These are phyloP conservation scores for Tragelaphus strepsiceros DNA, from an alignment of 2,113 vertebrate genomes.

Conservation along the genomic window DNA sequence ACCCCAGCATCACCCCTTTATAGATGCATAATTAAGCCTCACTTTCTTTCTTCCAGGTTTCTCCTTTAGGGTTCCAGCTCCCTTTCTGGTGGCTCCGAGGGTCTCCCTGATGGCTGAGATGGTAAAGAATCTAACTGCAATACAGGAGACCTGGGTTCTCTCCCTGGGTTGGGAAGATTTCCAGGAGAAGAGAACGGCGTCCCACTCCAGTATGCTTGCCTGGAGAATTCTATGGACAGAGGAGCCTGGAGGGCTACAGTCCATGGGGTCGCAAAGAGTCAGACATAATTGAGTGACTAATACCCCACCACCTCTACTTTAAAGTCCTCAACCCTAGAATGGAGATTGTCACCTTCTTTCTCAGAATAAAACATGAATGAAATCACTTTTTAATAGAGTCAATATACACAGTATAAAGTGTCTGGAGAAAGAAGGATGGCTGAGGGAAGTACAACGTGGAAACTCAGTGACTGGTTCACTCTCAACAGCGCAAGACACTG, in stretches of 20 bases:
- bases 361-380: neutral
- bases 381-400: neutral
- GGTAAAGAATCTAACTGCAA: neutral
- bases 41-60: neutral
- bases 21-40: neutral
- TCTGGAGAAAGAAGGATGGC: neutral
- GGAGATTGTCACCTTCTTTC: neutral
- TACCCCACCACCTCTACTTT: neutral
- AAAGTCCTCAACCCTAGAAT: neutral
- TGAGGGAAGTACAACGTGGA: neutral
- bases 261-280: neutral
- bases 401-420: no score
- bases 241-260: neutral
- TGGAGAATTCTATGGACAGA: neutral
- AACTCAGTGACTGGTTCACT: neutral
- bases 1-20: neutral
- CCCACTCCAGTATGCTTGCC: neutral
- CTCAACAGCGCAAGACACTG: rapidly evolving
- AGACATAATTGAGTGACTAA: neutral
- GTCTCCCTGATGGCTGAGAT: neutral
- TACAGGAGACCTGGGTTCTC: neutral
- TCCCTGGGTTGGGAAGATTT: neutral
- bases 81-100: neutral
- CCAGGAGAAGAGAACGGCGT: neutral
- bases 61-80: neutral